Conservation (phyloP, 2,113 vertebrate species). For the Pongo abelii region DNA sequence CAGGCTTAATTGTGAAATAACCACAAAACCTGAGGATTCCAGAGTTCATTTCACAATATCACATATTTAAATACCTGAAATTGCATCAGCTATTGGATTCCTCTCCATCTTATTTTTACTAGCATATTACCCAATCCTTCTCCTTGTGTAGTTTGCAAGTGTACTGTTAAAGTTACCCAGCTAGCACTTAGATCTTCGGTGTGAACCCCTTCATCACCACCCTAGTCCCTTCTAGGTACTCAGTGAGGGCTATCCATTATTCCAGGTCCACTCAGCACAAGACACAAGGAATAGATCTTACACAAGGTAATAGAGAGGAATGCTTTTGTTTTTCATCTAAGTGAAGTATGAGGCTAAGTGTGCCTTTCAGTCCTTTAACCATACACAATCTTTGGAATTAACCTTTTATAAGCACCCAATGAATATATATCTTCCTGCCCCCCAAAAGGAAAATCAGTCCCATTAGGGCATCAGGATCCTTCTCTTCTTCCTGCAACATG, state of each 20-base stretch:
- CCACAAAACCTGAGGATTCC: slow-evolving; percentile 18
- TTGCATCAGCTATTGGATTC: background rate
- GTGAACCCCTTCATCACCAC: background rate
- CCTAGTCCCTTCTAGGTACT: background rate
- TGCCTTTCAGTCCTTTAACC: background rate
- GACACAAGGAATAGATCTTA: background rate
- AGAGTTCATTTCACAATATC: slow-evolving; percentile 38
- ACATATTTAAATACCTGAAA: slow-evolving; percentile 28
- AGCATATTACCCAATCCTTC: background rate
- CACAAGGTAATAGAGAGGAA: background rate
- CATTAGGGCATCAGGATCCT: background rate
- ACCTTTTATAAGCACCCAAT: slow-evolving; percentile 14
- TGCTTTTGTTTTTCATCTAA: background rate
- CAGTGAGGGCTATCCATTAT: background rate
- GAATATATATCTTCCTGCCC: background rate
- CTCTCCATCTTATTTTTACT: background rate
- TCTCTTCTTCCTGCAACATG: background rate
- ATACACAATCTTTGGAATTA: background rate
- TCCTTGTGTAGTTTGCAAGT: background rate
- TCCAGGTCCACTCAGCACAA: background rate
- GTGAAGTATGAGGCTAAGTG: background rate
- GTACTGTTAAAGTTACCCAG: background rate
- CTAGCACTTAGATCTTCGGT: background rate
- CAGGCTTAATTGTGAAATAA: slow-evolving; percentile 30
- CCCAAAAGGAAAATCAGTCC: background rate